Base-by-base conservation (phyloP, 2,888 invertebrate species). In the Deilephila elpenor region DNA sequence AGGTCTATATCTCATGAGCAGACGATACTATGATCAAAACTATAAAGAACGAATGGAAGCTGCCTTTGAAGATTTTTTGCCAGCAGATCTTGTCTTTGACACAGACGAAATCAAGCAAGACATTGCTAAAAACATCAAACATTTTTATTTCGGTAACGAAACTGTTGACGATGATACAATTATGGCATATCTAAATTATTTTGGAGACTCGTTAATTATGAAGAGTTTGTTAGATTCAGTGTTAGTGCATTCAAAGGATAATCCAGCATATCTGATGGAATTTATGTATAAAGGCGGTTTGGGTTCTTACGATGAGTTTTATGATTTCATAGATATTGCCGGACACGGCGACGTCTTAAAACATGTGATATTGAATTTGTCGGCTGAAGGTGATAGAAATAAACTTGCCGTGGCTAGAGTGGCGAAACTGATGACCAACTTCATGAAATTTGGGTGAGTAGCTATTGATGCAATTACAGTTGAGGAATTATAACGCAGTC, bases 321-420 rank as follows among this genome's bases (percentile, higher is more conserved):
- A 76, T 59, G 78, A 83, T 3, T 44, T 77, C 51, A 32, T 85
- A 0, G 71, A 75, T 19, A 20, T 73, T 8, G 83, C 87, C 8
- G 85, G 85, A 0, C 87, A 87, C 62, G 85, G 85, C 0, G 85
- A 84, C 70, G 78, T 82, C 0, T 62, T 81, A 1, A 83, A 83
- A 67, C 78, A 86, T 62, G 79, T 79, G 0, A 82, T 87, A 64
- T 74, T 84, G 34, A 80, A 77, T 14, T 78, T 75, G 6, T 29
- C 71, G 6, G 60, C 76, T 7, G n/a, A 51, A 14, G 72, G 75
- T 64, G 59, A 75, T 0, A 59, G 71, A 29, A 84, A 86, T 71
- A 77, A 75, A 71, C 53, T 78, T 6, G 75, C 79, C 1, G 83
- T 83, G 7, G 62, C 77, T 5, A 81, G 84, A 53, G 77, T 85